Percentiles rank a stretch among this genome's conserved stretches.
Evolutionary conservation across 1,140 invertebrate genomes (phyloP).

Genomic region (Temnothorax longispinosus): DNA sequence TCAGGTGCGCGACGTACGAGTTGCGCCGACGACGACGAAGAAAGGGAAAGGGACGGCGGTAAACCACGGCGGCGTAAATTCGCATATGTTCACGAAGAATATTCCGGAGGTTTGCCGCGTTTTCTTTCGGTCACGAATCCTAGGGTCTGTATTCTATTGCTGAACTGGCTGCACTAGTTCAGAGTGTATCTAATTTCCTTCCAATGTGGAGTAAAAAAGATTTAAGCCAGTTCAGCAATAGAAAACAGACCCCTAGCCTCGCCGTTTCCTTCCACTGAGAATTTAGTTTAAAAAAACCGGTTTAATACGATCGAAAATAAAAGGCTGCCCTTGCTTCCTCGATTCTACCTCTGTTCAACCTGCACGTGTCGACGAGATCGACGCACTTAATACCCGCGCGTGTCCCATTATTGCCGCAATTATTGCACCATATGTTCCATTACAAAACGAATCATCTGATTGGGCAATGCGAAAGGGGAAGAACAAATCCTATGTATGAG

Average conservation of each 20-base stretch:
- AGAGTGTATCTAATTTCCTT: no score
- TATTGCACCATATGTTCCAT: constrained; percentile 1
- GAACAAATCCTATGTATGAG: neutral
- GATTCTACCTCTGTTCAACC: neutral
- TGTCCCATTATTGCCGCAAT: constrained; percentile 13
- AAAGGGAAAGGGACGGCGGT: neutral
- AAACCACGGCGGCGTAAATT: neutral
- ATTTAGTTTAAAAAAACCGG: neutral
- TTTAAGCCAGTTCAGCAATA: no score
- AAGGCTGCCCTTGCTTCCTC: neutral
- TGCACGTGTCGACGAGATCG: neutral
- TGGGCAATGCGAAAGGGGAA: neutral
- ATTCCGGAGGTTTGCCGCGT: neutral
- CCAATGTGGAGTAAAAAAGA: no score
- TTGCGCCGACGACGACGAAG: neutral
- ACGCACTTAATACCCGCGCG: neutral
- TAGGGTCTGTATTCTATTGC: no score
- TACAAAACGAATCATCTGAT: constrained; percentile 3
- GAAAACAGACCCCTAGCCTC: no score
- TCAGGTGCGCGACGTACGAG: neutral
- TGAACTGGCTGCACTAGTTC: no score
- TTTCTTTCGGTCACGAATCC: neutral
- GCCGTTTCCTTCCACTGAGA: neutral
- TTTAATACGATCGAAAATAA: neutral
- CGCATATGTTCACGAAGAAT: neutral